Evolutionary conservation across 2,888 invertebrate genomes (phyloP).

Genomic region (Palloptera scutellata): DNA sequence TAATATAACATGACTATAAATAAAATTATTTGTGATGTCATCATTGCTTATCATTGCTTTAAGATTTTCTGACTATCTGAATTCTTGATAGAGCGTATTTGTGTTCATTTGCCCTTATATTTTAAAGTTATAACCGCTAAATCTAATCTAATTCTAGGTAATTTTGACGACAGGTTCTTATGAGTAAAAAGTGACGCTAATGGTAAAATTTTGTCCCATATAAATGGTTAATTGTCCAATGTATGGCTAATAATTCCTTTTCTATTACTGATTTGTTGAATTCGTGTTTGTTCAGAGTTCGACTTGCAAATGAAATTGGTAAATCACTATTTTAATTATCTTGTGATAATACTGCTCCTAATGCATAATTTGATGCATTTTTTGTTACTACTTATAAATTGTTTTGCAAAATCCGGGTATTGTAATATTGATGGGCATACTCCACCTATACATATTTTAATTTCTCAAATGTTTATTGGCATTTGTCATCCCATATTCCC

Average conservation of each 20-base stretch:
- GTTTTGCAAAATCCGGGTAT: constrained; percentile 29
- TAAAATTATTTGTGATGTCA: too few relatives aligned
- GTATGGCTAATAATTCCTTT: constrained; percentile 44
- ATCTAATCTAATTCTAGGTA: too few relatives aligned
- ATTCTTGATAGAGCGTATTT: too few relatives aligned
- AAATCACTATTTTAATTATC: constrained; percentile 37
- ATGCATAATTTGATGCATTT: constrained; percentile 47
- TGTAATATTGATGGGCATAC: constrained; percentile 31
- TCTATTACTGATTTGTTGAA: constrained; percentile 46
- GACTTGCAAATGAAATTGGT: constrained; percentile 49
- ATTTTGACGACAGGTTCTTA: too few relatives aligned
- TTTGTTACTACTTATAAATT: constrained; percentile 46
- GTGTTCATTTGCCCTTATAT: too few relatives aligned
- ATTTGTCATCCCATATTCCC: constrained; percentile 15
- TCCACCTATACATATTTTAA: constrained; percentile 25
- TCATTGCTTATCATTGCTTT: too few relatives aligned
- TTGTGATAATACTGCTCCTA: constrained; percentile 50
- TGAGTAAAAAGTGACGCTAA: not conserved
- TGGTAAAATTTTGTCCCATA: constrained; percentile 46
- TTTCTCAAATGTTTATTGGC: constrained; percentile 24
- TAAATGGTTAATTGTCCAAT: constrained; percentile 46
- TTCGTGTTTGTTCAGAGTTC: constrained; percentile 45
- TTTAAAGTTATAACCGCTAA: too few relatives aligned
- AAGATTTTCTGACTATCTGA: too few relatives aligned
- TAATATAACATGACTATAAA: too few relatives aligned